Base-by-base conservation (phyloP, 2,113 vertebrate genomes). In the Hydrolagus affinis region DNA sequence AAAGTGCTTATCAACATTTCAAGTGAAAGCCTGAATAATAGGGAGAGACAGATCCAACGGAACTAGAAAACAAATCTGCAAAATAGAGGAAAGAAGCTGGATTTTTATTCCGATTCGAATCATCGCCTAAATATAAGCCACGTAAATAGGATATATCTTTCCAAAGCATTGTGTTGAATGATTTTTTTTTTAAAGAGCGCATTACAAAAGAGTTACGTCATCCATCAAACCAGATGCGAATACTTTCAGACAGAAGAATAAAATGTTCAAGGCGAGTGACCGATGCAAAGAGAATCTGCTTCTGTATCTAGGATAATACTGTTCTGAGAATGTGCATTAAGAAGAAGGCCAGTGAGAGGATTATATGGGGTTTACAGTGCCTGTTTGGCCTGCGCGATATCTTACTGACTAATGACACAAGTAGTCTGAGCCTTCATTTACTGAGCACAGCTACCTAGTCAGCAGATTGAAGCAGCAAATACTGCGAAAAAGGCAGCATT, bases 351-450 rank as follows among this genome's bases (percentile, higher is more conserved):
- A 83, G 60, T 83, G 78, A 83, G 78, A 66, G 78, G 78, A 83
- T 83, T 83, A 83, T 83, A 4, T 83, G 15, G 32, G 78, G 78
- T 83, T 83, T 83, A 83, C 78, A 68, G 78, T 83, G 78, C 17
- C 62, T 83, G 78, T 83, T 83, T 83, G 78, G 78, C 62, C 60
- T 83, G 28, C 66, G 78, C 78, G 62, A 83, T 83, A 83, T 83
- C 78, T 83, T 83, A 83, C 78, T 32, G 78, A 64, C 60, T 83
- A 83, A 83, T 68, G 66, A 64, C 62, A 83, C 62, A 32, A 83
- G 62, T 83, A 83, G 78, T 83, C 28, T 83, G 78, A 83, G 62
- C 78, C 78, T 62, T 66, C 60, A 66, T 25, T 83, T 66, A 83
- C 60, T 66, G 60, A 64, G 60, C 77, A 66, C 62, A 64, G 28